These are phyloP conservation scores for Thalpophila matura DNA, from an alignment of 2,888 invertebrate species.

Conservation along the genomic window DNA sequence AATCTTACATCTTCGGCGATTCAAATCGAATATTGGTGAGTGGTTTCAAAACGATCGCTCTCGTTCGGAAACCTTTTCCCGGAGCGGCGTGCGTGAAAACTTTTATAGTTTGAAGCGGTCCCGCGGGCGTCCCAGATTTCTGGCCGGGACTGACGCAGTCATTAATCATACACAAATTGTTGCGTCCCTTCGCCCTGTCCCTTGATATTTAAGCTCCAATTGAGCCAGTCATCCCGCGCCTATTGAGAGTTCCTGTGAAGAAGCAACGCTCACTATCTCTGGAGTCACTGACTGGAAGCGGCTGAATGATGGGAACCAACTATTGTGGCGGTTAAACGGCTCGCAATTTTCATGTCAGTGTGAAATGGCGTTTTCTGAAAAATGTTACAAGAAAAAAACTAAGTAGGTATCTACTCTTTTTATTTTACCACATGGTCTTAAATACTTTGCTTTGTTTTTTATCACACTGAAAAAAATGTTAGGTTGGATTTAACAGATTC, in stretches of 20 bases:
- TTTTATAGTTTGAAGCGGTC: constrained; percentile 76
- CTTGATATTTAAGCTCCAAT: constrained; percentile 78
- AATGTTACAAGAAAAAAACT: neutral
- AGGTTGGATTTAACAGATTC: too few relatives aligned
- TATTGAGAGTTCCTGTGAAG: constrained; percentile 71
- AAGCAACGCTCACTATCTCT: constrained; percentile 67
- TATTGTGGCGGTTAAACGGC: constrained; percentile 47
- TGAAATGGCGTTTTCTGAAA: constrained; percentile 34
- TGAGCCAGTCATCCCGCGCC: constrained; percentile 81
- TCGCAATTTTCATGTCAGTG: constrained; percentile 35
- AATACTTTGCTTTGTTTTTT: neutral
- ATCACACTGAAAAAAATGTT: too few relatives aligned
- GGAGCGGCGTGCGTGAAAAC: constrained; percentile 55
- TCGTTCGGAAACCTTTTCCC: constrained; percentile 21
- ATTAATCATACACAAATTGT: constrained; percentile 69
- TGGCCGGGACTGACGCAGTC: constrained; percentile 42
- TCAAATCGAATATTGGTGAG: constrained; percentile 38
- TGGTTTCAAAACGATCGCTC: constrained; percentile 30
- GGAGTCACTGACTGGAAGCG: constrained; percentile 60
- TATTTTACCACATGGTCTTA: neutral
- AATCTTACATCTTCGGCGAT: constrained; percentile 8
- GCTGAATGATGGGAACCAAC: constrained; percentile 65
- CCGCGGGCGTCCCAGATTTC: constrained; percentile 69
- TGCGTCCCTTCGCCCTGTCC: constrained; percentile 62
- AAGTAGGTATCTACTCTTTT: neutral